These are phyloP conservation scores for Stenichneumon culpator DNA, from an alignment of 2,888 invertebrate genomes.

Conservation along the genomic window DNA sequence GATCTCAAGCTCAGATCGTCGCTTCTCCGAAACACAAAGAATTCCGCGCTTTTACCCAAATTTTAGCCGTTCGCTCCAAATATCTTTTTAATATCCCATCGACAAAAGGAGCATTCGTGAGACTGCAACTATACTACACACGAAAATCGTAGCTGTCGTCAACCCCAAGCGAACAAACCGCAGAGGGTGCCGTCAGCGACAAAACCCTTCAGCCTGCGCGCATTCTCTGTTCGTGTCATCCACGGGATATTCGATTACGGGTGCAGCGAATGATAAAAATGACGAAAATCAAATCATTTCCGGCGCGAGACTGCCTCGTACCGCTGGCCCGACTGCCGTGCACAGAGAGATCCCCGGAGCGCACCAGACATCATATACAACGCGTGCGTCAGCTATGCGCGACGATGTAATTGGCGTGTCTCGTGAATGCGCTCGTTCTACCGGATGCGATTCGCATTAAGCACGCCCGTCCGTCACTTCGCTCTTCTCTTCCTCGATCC, in stretches of 20 bases:
- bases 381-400: constrained; percentile 76
- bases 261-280: constrained; percentile 75
- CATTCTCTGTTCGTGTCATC: constrained; percentile 47
- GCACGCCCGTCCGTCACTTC: constrained; percentile 79
- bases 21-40: not conserved
- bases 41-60: not conserved
- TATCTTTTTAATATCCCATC: not conserved
- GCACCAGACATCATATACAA: constrained; percentile 66
- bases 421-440: constrained; percentile 80
- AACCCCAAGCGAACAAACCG: constrained; percentile 3
- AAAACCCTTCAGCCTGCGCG: constrained; percentile 17
- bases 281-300: constrained; percentile 78
- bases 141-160: not conserved
- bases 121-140: not conserved
- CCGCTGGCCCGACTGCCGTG: constrained; percentile 7
- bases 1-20: not conserved
- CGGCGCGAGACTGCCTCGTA: constrained; percentile 61
- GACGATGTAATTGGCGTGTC: constrained; percentile 80
- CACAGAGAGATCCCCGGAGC: constrained; percentile 44
- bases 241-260: constrained; percentile 71
- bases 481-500: constrained; percentile 59
- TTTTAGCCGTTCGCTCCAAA: not conserved
- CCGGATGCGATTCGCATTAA: constrained; percentile 81
- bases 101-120: not conserved
- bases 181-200: constrained; percentile 21